Base-by-base conservation (phyloP, 2,113 vertebrate species). In the Limanda limanda region DNA sequence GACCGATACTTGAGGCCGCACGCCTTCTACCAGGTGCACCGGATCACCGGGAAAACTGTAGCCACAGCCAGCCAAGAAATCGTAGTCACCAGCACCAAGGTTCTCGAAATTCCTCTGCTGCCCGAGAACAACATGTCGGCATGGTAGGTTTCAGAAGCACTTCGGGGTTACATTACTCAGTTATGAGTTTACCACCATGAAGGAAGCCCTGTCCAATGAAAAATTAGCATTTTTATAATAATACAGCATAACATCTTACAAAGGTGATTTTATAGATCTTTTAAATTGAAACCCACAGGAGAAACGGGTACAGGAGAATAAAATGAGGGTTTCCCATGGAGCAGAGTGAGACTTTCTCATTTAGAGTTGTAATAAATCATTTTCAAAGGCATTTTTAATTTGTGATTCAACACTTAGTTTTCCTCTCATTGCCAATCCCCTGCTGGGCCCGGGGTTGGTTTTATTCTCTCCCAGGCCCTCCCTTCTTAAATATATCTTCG, bases 1-100 rank as follows among this genome's bases (percentile, higher is more conserved):
- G 98, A 99, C 89, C 96, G 98, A 56, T 99, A 99, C 93, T 90
- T 99, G 78, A 94, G 98, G 83, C 97, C 98, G 55, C 98, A 99
- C 10, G 97, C 97, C 1, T 99, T 99, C 94, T 99, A 99, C 92
- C 98, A 99, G 92, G 97, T 99, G 93, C 98, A 99, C 91, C 94
- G 97, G 73, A 99, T 99, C 94, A 99, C 98, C 15, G 98, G 98
- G 72, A 99, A 99, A 91, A 99, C 98, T 0, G 98, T 99, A 31
- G 97, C 97, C 71, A 99, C 97, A 0, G 97, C 97, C 68, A 99
- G 97, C 90, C 98, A 99, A 90, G 98, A 99, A 92, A 95, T 99
- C 88, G 86, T 99, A 52, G 92, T 99, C 62, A 84, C 96, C 88
- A 97, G 96, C 94, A 98, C 97, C 61, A 99, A 99, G 88, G 97